Percentiles rank a stretch among this genome's conserved stretches.
These are phyloP conservation scores for Bagarius yarrelli DNA, from an alignment of 2,113 vertebrate species.

Conservation along the genomic window DNA sequence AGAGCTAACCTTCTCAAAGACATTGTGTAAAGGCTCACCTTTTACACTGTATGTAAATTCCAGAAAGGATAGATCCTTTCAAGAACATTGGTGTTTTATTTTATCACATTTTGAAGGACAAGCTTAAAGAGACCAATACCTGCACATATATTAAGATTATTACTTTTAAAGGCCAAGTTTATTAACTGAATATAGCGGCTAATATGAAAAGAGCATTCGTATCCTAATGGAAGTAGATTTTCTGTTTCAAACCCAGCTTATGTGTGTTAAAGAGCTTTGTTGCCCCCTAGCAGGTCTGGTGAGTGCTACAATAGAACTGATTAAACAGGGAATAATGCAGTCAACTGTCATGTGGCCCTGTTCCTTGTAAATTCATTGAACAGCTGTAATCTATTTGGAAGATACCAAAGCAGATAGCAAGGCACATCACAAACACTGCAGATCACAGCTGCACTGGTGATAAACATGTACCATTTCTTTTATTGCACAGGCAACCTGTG, in stretches of 20 bases:
- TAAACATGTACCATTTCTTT: constrained; percentile 49
- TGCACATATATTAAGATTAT: constrained; percentile 23
- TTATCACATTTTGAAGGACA: constrained; percentile 15
- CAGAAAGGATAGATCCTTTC: background rate
- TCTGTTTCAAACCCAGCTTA: constrained; percentile 28
- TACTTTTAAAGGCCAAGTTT: constrained; percentile 58
- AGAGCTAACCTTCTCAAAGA: background rate
- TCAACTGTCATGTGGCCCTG: constrained; percentile 32
- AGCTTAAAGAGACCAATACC: constrained; percentile 15
- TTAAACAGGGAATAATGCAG: constrained; percentile 12
- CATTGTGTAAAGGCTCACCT: background rate
- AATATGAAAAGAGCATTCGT: constrained; percentile 62
- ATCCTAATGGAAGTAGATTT: constrained; percentile 57
- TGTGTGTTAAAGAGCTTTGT: constrained; percentile 61
- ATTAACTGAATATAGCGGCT: constrained; percentile 58
- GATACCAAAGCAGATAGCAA: constrained; percentile 37
- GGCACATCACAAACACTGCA: constrained; percentile 36
- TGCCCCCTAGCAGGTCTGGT: constrained; percentile 70
- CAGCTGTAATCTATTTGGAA: constrained; percentile 32
- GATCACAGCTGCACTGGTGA: constrained; percentile 26
- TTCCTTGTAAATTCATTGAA: constrained; percentile 38
- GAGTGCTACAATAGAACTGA: constrained; percentile 57
- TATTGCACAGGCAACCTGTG: constrained; percentile 42
- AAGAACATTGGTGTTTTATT: background rate
- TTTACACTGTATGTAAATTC: background rate